phyloP scores from a whole-genome alignment of 2,113 vertebrate genomes.

The Gyps fulvus region DNA sequence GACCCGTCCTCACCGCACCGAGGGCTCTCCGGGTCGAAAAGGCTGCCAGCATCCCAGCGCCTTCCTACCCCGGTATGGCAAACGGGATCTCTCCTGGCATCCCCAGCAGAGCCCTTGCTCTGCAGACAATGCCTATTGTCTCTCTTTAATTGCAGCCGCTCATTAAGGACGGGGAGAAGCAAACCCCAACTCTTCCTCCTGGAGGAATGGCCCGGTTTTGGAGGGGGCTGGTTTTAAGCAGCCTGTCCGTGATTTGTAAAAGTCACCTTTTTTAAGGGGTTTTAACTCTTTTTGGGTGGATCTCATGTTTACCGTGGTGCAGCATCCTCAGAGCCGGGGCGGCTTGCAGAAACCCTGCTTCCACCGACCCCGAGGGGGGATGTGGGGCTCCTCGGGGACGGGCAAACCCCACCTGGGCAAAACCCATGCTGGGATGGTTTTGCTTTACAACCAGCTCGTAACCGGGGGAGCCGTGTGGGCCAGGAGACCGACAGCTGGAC shows the following conservation, averaged over 20 bases:
- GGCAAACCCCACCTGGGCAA: neutral
- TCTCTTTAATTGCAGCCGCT: neutral
- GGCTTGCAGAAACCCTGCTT: neutral
- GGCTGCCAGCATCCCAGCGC: neutral
- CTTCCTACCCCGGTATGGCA: fast-evolving
- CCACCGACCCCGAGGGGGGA: neutral
- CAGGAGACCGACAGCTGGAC: neutral
- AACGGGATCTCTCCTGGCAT: neutral
- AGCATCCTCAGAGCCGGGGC: neutral
- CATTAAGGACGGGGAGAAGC: neutral
- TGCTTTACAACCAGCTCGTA: neutral
- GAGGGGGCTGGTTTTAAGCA: neutral
- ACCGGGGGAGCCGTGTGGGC: fast-evolving
- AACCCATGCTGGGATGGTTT: neutral
- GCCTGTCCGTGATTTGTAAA: neutral
- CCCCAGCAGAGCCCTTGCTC: neutral
- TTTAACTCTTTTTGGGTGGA: neutral
- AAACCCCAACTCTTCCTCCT: neutral
- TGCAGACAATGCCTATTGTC: neutral
- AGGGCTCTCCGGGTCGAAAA: neutral
- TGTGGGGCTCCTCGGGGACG: neutral
- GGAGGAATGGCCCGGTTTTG: neutral
- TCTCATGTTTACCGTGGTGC: neutral
- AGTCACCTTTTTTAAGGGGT: neutral
- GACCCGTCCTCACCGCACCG: neutral